Evolutionary conservation across 2,888 invertebrate genomes (phyloP).

Genomic region (Lycaena phlaeas): DNA sequence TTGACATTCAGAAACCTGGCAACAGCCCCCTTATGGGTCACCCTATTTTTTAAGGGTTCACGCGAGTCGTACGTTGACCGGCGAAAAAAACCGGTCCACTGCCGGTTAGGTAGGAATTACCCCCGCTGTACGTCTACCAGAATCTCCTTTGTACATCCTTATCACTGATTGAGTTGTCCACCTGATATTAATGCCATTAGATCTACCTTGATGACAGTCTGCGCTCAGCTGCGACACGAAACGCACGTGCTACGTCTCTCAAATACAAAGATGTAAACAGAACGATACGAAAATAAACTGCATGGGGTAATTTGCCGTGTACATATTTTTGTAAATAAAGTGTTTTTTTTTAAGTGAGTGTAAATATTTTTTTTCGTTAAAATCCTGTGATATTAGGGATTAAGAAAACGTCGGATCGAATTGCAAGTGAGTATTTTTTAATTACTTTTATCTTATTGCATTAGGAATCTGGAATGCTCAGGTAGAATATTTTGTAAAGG

Average conservation of each 20-base stretch:
- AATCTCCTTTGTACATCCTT: constrained; percentile 34
- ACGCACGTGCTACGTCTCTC: constrained; percentile 29
- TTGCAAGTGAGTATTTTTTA: constrained; percentile 49
- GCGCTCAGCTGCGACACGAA: constrained; percentile 28
- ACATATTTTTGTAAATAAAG: constrained; percentile 33
- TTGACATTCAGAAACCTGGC: constrained; percentile 4
- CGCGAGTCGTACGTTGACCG: constrained; percentile 34
- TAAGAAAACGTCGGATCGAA: constrained; percentile 36
- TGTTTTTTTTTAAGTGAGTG: constrained; percentile 34
- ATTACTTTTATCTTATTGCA: constrained; percentile 11
- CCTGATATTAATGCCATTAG: constrained; percentile 45
- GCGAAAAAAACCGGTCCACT: constrained; percentile 31
- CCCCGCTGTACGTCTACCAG: constrained; percentile 17
- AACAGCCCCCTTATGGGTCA: constrained; percentile 8
- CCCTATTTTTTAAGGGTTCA: constrained; percentile 15
- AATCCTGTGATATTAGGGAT: constrained; percentile 68
- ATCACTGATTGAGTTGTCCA: constrained; percentile 54
- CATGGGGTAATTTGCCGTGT: constrained; percentile 35
- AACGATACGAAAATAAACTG: constrained; percentile 30
- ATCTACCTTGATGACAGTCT: constrained; percentile 39
- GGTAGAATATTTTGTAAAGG: constrained; percentile 17
- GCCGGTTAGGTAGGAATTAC: constrained; percentile 19
- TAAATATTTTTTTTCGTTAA: constrained; percentile 33
- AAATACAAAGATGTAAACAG: constrained; percentile 28
- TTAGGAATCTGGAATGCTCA: constrained; percentile 7